Evolutionary conservation across 2,888 invertebrate genomes (phyloP).

Genomic region (Zelleria hepariella): DNA sequence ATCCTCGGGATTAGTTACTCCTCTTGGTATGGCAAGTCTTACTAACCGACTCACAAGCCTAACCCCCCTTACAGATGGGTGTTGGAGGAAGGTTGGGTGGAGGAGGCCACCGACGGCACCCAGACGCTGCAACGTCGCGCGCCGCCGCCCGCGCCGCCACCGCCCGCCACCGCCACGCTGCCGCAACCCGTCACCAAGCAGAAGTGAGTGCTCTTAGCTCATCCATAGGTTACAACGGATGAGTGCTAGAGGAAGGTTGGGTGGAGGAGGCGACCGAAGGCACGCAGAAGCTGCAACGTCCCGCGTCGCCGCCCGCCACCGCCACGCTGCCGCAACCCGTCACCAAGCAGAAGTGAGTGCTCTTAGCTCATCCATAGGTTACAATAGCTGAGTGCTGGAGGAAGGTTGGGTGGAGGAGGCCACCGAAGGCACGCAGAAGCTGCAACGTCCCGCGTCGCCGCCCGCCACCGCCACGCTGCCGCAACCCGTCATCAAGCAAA

Average conservation of each 20-base stretch:
- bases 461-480: conserved; percentile 53
- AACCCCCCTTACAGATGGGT: conserved; percentile 53
- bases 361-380: not conserved
- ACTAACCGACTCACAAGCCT: too few relatives aligned
- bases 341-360: not conserved
- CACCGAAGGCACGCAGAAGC: conserved; percentile 51
- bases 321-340: not conserved
- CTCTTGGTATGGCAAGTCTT: too few relatives aligned
- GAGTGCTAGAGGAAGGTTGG: conserved; percentile 43
- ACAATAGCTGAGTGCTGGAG: conserved; percentile 42
- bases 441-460: conserved; percentile 49
- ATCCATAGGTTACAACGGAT: conserved; percentile 21
- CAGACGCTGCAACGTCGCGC: conserved; percentile 27
- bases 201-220: not conserved
- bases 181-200: not conserved
- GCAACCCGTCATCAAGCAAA: conserved; percentile 53
- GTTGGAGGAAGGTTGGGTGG: conserved; percentile 34
- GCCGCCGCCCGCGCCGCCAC: conserved; percentile 28
- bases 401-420: conserved; percentile 29
- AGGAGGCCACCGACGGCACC: not conserved
- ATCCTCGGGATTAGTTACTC: too few relatives aligned
- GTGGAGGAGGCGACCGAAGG: conserved; percentile 9
- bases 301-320: conserved; percentile 24
- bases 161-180: not conserved
- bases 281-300: conserved; percentile 20